These are phyloP conservation scores for Pyralis farinalis DNA, from an alignment of 2,888 invertebrate genomes.

Conservation along the genomic window DNA sequence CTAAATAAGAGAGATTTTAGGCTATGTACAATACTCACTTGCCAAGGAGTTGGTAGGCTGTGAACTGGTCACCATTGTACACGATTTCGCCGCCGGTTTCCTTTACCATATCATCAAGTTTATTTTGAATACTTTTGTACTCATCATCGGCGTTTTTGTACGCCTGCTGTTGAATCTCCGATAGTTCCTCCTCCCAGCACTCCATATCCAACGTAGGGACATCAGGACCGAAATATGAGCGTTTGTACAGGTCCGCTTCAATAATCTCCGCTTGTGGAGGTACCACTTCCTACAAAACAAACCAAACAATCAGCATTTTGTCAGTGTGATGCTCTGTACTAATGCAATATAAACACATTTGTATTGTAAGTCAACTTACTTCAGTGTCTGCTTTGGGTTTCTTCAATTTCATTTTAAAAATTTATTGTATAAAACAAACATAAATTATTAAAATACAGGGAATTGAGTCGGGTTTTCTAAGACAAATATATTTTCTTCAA, in stretches of 20 bases:
- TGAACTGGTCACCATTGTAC: conserved; percentile 84
- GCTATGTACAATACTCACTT: conserved; percentile 51
- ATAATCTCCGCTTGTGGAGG: conserved; percentile 72
- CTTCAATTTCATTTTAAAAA: conserved; percentile 52
- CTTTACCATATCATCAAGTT: conserved; percentile 80
- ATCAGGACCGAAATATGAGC: conserved; percentile 74
- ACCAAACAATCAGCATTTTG: conserved; percentile 10
- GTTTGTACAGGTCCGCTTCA: conserved; percentile 69
- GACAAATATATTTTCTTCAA: no score
- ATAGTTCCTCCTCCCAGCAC: conserved; percentile 86
- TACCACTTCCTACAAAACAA: conserved; percentile 37
- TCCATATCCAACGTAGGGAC: conserved; percentile 83
- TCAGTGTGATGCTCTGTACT: not conserved
- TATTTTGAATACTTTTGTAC: conserved; percentile 83
- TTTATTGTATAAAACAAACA: no score
- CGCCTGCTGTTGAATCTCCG: conserved; percentile 83
- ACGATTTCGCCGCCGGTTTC: conserved; percentile 83
- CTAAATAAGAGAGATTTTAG: no score
- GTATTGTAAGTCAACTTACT: conserved; percentile 26
- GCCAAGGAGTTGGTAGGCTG: conserved; percentile 83
- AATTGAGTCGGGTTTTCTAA: no score
- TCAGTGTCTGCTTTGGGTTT: conserved; percentile 56
- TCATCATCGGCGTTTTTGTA: conserved; percentile 84
- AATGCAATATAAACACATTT: conserved; percentile 12
- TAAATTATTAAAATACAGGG: no score